Conservation (phyloP, 2,797 vertebrate genomes). For the Premnoplex brunnescens region DNA sequence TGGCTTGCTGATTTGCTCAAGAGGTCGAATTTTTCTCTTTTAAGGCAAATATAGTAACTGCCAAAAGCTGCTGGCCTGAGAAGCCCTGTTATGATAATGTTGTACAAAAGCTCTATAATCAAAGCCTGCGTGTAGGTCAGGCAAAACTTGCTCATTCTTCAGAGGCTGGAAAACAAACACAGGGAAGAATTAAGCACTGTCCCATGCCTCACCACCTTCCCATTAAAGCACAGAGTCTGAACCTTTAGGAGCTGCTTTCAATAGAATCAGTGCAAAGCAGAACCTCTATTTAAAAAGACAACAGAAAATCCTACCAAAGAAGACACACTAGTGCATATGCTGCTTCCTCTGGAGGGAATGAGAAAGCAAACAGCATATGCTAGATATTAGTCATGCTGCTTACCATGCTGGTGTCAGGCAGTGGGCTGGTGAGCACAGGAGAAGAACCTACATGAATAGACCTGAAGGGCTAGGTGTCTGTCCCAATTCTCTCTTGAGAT, state of each 20-base stretch:
- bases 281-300: background rate
- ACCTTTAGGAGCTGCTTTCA: background rate
- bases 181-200: background rate
- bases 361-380: slow-evolving; percentile 38
- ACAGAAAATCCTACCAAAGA: background rate
- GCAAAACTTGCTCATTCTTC: background rate
- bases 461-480: background rate
- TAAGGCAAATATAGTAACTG: background rate
- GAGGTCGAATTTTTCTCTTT: background rate
- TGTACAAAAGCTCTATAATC: background rate
- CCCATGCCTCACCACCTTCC: background rate
- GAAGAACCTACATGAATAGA: background rate
- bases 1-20: background rate
- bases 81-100: background rate
- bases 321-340: background rate
- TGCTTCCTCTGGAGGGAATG: slow-evolving; percentile 13
- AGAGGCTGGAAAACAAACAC: background rate
- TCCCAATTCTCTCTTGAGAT: background rate
- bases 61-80: background rate
- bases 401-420: background rate
- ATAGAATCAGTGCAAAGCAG: background rate
- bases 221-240: background rate
- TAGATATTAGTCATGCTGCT: slow-evolving; percentile 20
- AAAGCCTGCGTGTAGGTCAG: background rate
- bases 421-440: background rate